phyloP scores from a whole-genome alignment of 2,113 vertebrate species.

The Dasyprocta punctata region DNA sequence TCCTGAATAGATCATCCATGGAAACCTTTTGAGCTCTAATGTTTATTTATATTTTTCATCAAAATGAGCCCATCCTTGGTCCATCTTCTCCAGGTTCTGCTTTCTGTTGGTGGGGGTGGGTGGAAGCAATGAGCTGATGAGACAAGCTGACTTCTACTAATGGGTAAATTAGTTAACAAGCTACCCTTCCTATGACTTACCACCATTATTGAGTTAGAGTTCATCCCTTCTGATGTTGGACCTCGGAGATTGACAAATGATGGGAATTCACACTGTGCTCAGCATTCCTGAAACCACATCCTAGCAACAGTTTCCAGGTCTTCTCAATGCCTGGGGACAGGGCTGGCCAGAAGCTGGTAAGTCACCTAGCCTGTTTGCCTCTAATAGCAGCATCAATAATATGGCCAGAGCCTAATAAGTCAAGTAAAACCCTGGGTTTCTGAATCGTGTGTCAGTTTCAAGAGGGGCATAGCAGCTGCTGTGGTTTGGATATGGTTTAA shows the following conservation, averaged over 20 bases:
- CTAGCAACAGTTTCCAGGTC: background rate
- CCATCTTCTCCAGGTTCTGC: background rate
- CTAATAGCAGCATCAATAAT: background rate
- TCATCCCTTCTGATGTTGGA: background rate
- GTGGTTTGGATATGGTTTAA: background rate
- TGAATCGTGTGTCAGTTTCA: background rate
- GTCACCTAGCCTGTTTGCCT: background rate
- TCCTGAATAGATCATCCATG: background rate
- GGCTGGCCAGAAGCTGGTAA: background rate
- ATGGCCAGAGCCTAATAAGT: background rate
- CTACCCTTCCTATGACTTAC: slow-evolving; percentile 1
- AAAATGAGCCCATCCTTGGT: background rate
- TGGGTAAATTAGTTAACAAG: slow-evolving; percentile 12
- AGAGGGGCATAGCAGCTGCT: too few species aligned
- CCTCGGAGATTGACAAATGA: slow-evolving; percentile 36
- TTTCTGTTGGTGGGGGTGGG: slow-evolving; percentile 9
- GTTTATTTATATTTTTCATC: background rate
- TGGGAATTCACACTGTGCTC: slow-evolving; percentile 40
- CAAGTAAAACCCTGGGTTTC: background rate
- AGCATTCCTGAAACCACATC: background rate
- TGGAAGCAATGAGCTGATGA: background rate
- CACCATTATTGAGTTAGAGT: background rate
- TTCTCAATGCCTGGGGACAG: background rate
- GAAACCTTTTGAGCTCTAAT: background rate
- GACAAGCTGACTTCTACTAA: background rate